Percentiles rank a stretch among this genome's conserved stretches.
Conservation (phyloP, 2,888 invertebrate genomes). For the Brachylomia viminalis region DNA sequence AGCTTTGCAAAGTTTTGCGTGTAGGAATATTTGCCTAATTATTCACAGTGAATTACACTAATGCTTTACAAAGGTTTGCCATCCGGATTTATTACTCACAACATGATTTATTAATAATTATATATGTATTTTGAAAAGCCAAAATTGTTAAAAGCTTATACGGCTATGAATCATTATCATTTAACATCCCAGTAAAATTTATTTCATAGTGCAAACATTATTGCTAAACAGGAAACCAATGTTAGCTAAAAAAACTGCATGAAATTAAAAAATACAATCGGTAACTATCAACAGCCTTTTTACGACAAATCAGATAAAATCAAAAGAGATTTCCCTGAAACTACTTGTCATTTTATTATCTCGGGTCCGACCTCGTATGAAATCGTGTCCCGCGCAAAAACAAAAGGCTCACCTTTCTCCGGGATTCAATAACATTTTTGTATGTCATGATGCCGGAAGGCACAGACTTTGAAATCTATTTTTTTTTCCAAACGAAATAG, state of each 20-base stretch:
- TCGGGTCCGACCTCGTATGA: background rate
- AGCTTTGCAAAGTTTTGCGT: slow-evolving; percentile 15
- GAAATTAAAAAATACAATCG: slow-evolving; percentile 1
- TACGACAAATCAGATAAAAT: slow-evolving; percentile 45
- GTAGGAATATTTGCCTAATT: slow-evolving; percentile 30
- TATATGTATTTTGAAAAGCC: background rate
- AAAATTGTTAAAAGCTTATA: background rate
- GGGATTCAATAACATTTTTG: slow-evolving; percentile 50
- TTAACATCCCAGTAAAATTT: background rate
- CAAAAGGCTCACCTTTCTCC: slow-evolving; percentile 43
- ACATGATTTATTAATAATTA: too few species aligned
- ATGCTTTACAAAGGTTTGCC: slow-evolving; percentile 2
- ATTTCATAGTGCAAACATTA: background rate
- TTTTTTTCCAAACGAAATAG: background rate
- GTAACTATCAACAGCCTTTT: slow-evolving; percentile 25
- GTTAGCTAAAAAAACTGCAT: background rate
- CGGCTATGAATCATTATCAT: background rate
- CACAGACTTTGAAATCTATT: background rate
- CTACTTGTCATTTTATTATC: slow-evolving; percentile 35
- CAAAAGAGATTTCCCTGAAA: slow-evolving; percentile 23
- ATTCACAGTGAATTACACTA: slow-evolving; percentile 36
- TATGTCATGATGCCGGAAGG: slow-evolving; percentile 13
- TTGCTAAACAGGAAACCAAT: background rate
- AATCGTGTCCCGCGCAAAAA: slow-evolving; percentile 32
- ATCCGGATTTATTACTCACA: background rate